Evolutionary conservation across 2,888 invertebrate genomes (phyloP).

Genomic region (Megamerina dolium): DNA sequence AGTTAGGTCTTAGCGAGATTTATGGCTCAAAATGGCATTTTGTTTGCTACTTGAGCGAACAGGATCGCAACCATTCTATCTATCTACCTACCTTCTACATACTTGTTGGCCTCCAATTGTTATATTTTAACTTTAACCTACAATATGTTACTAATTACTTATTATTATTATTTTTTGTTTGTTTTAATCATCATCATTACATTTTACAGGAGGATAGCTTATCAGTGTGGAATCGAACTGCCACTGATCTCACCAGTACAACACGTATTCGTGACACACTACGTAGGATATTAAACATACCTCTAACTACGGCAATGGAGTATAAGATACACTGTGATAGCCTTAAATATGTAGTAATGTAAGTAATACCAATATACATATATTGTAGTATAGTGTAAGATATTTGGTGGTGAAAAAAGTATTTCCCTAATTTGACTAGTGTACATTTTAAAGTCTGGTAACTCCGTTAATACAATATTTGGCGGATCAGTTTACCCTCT

Average conservation of each 20-base stretch:
- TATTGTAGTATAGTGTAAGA: neutral
- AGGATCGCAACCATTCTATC: too few species aligned
- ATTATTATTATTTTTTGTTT: constrained; percentile 4
- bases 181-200: constrained; percentile 1
- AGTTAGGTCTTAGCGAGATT: too few species aligned
- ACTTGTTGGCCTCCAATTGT: too few species aligned
- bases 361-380: constrained; percentile 24
- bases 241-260: constrained; percentile 81
- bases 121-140: too few species aligned
- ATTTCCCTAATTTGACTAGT: neutral
- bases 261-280: constrained; percentile 91
- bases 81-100: too few species aligned
- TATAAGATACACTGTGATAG: constrained; percentile 83
- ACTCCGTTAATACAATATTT: too few species aligned
- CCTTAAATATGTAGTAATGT: constrained; percentile 62
- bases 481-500: too few species aligned
- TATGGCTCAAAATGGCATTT: too few species aligned
- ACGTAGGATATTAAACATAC: constrained; percentile 90
- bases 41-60: too few species aligned
- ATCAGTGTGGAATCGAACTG: constrained; percentile 95
- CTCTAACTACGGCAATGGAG: constrained; percentile 86
- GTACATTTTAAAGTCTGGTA: neutral
- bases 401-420: too few species aligned
- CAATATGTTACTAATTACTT: constrained; percentile 4
- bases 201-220: constrained; percentile 79